phyloP scores from a whole-genome alignment of 2,888 invertebrate species.

The Blomia tropicalis region DNA sequence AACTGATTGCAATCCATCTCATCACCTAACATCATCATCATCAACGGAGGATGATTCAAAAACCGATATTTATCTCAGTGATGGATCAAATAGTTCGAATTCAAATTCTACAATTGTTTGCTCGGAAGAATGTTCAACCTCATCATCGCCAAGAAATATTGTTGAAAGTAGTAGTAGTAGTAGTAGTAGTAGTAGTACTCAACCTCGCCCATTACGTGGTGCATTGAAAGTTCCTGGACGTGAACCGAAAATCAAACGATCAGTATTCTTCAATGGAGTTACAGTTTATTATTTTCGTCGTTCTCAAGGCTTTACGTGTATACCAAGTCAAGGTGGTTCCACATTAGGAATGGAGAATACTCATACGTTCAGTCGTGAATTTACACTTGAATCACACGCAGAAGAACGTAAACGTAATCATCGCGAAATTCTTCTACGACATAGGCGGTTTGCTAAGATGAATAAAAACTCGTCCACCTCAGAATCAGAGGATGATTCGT shows the following conservation, averaged over 20 bases:
- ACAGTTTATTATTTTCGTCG: slow-evolving; percentile 88
- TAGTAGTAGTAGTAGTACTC: neutral
- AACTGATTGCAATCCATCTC: neutral
- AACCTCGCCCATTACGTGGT: slow-evolving; percentile 2
- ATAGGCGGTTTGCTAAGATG: slow-evolving; percentile 27
- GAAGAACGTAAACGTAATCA: slow-evolving; percentile 65
- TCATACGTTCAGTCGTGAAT: slow-evolving; percentile 53
- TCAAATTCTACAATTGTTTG: neutral
- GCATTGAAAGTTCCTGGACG: slow-evolving; percentile 27
- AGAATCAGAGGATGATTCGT: slow-evolving; percentile 29
- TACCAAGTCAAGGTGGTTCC: slow-evolving; percentile 43
- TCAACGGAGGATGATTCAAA: neutral
- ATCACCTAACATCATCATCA: too few relatives aligned
- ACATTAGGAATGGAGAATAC: slow-evolving; percentile 64
- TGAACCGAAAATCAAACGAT: slow-evolving; percentile 37
- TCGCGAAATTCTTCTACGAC: slow-evolving; percentile 46
- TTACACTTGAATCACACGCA: slow-evolving; percentile 72
- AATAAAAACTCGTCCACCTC: slow-evolving; percentile 23
- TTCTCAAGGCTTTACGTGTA: slow-evolving; percentile 44
- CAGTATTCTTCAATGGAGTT: slow-evolving; percentile 74
- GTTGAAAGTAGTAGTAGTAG: neutral
- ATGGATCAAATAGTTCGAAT: neutral
- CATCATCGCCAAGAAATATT: too few relatives aligned
- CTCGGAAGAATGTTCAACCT: too few relatives aligned
- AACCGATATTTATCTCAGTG: neutral